These are phyloP conservation scores for Limnephilus lunatus DNA, from an alignment of 2,888 invertebrate genomes.

Conservation along the genomic window DNA sequence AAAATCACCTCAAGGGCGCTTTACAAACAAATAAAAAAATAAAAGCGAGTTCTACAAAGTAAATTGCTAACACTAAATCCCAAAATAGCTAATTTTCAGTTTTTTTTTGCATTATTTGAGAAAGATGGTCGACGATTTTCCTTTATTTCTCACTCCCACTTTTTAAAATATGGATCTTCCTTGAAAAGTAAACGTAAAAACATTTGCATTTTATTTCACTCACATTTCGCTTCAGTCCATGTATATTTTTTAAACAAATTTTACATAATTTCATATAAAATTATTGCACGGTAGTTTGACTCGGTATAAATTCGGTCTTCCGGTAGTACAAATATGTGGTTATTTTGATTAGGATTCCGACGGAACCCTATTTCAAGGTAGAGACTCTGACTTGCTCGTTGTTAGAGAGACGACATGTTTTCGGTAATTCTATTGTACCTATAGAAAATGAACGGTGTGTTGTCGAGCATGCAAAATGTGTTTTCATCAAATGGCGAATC, in stretches of 20 bases:
- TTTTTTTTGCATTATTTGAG: too few species aligned
- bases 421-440: background rate
- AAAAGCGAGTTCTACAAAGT: too few species aligned
- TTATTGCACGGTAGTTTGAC: background rate
- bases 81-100: too few species aligned
- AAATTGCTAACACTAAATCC: too few species aligned
- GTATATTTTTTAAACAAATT: background rate
- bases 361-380: background rate
- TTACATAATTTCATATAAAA: background rate
- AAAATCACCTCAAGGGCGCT: too few species aligned
- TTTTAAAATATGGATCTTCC: too few species aligned
- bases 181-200: background rate
- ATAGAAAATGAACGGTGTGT: background rate
- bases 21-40: too few species aligned
- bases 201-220: background rate
- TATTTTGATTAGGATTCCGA: background rate
- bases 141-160: too few species aligned
- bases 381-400: background rate
- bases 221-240: background rate
- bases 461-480: background rate
- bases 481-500: background rate
- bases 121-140: too few species aligned
- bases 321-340: background rate
- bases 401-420: background rate
- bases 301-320: background rate